phyloP scores from a whole-genome alignment of 2,797 vertebrate species.

The Threskiornis aethiopicus region DNA sequence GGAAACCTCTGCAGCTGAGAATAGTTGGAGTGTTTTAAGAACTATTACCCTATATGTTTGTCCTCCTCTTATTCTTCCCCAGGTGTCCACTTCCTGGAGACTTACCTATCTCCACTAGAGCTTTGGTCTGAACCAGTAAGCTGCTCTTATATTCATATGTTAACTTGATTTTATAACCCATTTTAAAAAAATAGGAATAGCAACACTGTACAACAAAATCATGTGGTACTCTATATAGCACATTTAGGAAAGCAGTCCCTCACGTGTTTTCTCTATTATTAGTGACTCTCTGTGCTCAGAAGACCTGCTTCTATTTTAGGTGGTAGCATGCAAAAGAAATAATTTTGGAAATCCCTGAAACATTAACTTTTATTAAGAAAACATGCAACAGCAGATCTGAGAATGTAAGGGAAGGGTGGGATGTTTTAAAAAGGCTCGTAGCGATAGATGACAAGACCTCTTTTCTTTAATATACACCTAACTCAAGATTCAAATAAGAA shows the following conservation, averaged over 20 bases:
- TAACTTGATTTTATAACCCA: neutral
- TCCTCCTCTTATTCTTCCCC: neutral
- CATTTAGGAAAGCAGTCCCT: neutral
- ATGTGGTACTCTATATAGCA: neutral
- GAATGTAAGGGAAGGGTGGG: neutral
- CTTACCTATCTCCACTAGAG: neutral
- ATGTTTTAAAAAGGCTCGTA: neutral
- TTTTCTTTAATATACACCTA: neutral
- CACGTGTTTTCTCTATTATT: neutral
- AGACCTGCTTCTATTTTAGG: neutral
- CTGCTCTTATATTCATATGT: neutral
- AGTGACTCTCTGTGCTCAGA: neutral
- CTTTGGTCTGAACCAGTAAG: neutral
- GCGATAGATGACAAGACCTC: neutral
- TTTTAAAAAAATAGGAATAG: neutral
- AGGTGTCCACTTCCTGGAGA: neutral
- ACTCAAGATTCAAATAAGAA: neutral
- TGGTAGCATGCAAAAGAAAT: neutral
- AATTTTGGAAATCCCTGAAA: neutral
- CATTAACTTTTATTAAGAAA: neutral
- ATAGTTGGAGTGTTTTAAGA: neutral
- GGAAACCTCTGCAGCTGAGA: neutral
- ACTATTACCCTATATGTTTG: neutral
- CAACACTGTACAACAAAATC: neutral
- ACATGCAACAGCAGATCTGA: neutral